Percentiles rank a stretch among this genome's conserved stretches.
Evolutionary conservation across 2,888 invertebrate genomes (phyloP).

Genomic region (Onchidella celtica): DNA sequence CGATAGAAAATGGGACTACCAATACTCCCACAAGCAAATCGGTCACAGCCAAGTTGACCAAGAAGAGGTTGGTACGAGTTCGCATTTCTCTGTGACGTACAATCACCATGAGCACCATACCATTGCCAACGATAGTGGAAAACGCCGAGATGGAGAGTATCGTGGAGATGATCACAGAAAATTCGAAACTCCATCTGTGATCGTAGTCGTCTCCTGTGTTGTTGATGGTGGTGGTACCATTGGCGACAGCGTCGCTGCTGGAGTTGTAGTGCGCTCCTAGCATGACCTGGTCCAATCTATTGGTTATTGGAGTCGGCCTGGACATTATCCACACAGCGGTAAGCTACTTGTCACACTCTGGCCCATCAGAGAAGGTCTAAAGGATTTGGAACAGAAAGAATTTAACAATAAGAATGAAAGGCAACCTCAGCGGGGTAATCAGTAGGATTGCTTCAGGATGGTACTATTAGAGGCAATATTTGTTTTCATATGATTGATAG

Average conservation of each 20-base stretch:
- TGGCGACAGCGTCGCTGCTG: background rate
- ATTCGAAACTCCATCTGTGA: conserved; percentile 50
- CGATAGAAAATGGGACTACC: conserved; percentile 80
- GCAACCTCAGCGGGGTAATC: too few species aligned
- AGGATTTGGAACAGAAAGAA: too few species aligned
- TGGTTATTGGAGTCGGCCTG: too few species aligned
- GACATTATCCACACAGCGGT: too few species aligned
- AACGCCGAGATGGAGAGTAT: conserved; percentile 77
- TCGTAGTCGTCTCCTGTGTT: background rate
- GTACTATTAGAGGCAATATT: too few species aligned
- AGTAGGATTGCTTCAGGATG: too few species aligned
- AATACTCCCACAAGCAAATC: conserved; percentile 80
- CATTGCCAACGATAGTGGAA: conserved; percentile 79
- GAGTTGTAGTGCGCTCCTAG: background rate
- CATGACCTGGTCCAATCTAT: background rate
- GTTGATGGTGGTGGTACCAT: background rate
- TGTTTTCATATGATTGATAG: too few species aligned
- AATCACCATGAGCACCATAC: conserved; percentile 81
- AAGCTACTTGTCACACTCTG: too few species aligned
- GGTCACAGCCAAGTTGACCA: conserved; percentile 80
- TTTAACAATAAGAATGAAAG: too few species aligned
- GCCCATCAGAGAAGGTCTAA: too few species aligned
- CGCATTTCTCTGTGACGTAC: conserved; percentile 80
- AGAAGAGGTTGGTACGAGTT: conserved; percentile 81
- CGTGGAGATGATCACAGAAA: conserved; percentile 51